A percentile compares a stretch with the other conserved stretches of the same genome.
phyloP scores from a whole-genome alignment of 2,888 invertebrate genomes.

The Penaeus monodon region DNA sequence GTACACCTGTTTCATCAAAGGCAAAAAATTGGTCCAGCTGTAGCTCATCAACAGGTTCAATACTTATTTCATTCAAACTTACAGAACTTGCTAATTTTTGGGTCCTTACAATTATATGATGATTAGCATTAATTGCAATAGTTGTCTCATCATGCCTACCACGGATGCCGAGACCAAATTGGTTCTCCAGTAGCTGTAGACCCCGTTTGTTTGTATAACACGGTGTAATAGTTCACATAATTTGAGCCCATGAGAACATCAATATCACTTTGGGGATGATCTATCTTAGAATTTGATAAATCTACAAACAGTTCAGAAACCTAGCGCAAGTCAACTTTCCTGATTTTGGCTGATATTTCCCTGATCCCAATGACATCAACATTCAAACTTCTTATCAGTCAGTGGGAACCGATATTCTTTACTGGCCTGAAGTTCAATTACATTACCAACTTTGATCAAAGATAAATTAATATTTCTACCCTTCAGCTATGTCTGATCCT shows the following conservation, averaged over 20 bases:
- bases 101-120: too few relatives aligned
- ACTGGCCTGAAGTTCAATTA: background rate
- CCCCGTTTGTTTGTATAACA: too few relatives aligned
- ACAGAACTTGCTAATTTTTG: too few relatives aligned
- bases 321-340: slow-evolving; percentile 5
- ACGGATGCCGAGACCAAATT: too few relatives aligned
- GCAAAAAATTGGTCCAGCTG: slow-evolving; percentile 9
- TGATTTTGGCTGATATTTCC: slow-evolving; percentile 17
- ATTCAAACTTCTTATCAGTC: background rate
- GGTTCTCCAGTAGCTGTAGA: too few relatives aligned
- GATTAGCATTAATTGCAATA: too few relatives aligned
- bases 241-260: too few relatives aligned
- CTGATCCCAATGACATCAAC: background rate
- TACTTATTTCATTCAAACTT: background rate
- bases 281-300: slow-evolving; percentile 12
- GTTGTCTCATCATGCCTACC: too few relatives aligned
- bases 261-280: background rate
- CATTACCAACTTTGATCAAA: slow-evolving; percentile 23
- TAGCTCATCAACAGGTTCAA: background rate
- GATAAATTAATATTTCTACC: background rate
- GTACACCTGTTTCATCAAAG: background rate
- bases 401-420: too few relatives aligned
- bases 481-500: slow-evolving; percentile 11
- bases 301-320: slow-evolving; percentile 10
- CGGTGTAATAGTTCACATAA: too few relatives aligned